Base-by-base conservation (phyloP, 2,113 vertebrate genomes). In the Aythya baeri region DNA sequence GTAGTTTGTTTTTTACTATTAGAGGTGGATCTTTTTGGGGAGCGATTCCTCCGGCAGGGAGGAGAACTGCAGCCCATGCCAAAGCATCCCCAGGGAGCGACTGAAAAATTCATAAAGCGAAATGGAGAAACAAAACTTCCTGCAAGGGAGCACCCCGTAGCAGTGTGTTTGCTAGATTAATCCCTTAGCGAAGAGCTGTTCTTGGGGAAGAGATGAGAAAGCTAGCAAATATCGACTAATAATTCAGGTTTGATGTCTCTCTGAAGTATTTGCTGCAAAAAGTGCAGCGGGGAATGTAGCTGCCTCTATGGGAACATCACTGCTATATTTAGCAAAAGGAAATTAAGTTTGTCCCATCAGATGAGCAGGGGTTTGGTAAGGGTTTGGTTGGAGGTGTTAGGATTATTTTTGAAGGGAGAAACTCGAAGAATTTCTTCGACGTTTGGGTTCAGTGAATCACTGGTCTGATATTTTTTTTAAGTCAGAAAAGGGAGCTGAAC, bases 281-380 rank as follows among this genome's bases (percentile, higher is more conserved):
- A 82, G 66, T 72, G 49, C 72, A 12, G 7, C 50, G 76, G 84
- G 77, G 70, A 89, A 83, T 67, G 46, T 73, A 38, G 6, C 63
- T 88, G 89, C 96, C 88, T 95, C 88, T 91, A 90, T 95, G 93
- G 88, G 88, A 96, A 86, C 90, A 72, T 89, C 61, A 13, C 4
- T 11, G n/a, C 72, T 93, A 44, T 89, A 96, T 74, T 93, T 89
- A 93, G 92, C 92, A 44, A 44, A 95, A 85, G 63, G 77, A 86
- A 93, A 91, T 92, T 50, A 83, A 91, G 66, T 67, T 77, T 72
- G 6, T n/a, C 88, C 32, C 44, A 18, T 80, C 62, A 85, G 76
- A 67, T 52, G 34, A 86, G 44, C 11, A 17, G 26, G 49, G 65
- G 46, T 91, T 88, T 81, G 88, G 17, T 67, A 41, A 67, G 13